Conservation (phyloP, 1,140 invertebrate species). For the Mycetomoellerius zeteki region DNA sequence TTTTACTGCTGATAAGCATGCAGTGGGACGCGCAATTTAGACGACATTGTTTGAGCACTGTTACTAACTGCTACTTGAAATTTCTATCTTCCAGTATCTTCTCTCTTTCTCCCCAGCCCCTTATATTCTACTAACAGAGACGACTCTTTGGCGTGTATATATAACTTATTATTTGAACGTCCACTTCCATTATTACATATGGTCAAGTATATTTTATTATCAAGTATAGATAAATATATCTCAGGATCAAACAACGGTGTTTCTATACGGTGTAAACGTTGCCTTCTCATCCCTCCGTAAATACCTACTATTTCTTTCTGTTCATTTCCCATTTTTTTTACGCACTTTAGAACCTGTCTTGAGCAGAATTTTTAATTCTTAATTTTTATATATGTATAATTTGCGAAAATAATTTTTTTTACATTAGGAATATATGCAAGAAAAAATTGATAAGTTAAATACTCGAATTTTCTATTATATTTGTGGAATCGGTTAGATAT, state of each 20-base stretch:
- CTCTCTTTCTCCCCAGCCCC: background rate
- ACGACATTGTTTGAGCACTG: conserved; percentile 23
- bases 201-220: background rate
- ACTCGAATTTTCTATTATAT: background rate
- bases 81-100: conserved; percentile 22
- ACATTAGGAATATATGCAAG: background rate
- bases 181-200: conserved; percentile 1
- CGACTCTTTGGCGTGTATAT: background rate
- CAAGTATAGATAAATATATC: background rate
- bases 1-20: conserved; percentile 53
- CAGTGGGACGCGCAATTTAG: conserved; percentile 22
- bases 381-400: background rate
- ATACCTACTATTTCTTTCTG: background rate
- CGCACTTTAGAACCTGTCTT: background rate
- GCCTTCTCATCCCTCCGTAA: background rate
- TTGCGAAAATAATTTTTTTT: background rate
- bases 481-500: background rate
- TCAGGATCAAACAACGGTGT: conserved; percentile 11
- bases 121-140: background rate
- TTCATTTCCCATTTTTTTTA: background rate
- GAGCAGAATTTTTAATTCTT: background rate
- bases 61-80: conserved; percentile 4
- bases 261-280: conserved; percentile 17
- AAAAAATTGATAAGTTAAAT: background rate
- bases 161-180: conserved; percentile 34